Evolutionary conservation across 2,888 invertebrate species (phyloP), one percentile per base, ranked within the genome.

Genomic region (Meloe dianella): DNA sequence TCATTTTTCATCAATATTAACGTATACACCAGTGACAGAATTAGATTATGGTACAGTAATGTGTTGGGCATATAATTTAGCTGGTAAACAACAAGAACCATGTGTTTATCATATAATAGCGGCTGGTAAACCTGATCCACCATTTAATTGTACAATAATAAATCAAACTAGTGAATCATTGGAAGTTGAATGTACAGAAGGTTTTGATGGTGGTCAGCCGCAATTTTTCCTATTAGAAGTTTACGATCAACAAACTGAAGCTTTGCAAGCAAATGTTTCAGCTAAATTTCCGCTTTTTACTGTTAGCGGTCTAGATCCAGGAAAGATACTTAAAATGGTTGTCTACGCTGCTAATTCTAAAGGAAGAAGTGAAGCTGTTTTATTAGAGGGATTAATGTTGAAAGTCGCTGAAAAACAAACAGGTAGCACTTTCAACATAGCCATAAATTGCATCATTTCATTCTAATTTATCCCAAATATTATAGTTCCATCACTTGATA

Each of bases 271-370:
- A 10, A 93, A 93, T 80, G 87, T 89, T 9, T 90, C 92, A 3
- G 89, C 92, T 41, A 88, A 88, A 71, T 88, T 88, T 74, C 92
- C 95, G 0, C 86, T 89, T 35, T 92, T 96, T 85, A 90, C 90
- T 64, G 91, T 95, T 1, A 89, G 89, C 73, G 91, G 90, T 6
- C 86, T 96, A 62, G 91, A 92, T 64, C 89, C 95, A 0, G 95
- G 93, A 7, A 91, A 91, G 76, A 87, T 90, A 17, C 87, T 96
- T 72, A 90, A 90, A 76, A 90, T 96, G 82, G 86, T 91, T 62
- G 88, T 96, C 70, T 95, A 93, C 82, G 92, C 95, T 1, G 89
- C 90, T 67, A 96, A 96, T 82, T 89, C 91, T 7, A 92, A 93
- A 78, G 96, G 96, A 17, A 87, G 90, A 74, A 95, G 95, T 72